These are phyloP conservation scores for Hemiscyllium ocellatum DNA, from an alignment of 2,113 vertebrate genomes.

Conservation along the genomic window DNA sequence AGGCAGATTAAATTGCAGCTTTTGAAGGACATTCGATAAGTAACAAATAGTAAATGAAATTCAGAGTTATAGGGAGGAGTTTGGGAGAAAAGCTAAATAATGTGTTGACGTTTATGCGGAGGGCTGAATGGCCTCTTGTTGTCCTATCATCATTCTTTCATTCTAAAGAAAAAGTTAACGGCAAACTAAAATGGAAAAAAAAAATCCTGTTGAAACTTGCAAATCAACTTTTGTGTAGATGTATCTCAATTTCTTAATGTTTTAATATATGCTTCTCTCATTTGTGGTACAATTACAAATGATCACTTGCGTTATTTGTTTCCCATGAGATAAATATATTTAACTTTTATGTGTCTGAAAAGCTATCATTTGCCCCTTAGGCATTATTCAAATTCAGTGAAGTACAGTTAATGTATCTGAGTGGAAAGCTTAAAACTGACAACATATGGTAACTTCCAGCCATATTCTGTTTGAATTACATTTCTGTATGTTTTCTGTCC, in stretches of 20 bases:
- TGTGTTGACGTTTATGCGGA: neutral
- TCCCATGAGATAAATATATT: neutral
- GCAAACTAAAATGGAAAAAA: neutral
- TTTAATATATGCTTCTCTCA: neutral
- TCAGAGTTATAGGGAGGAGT: neutral
- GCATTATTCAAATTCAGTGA: conserved; percentile 8
- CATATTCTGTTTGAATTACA: neutral
- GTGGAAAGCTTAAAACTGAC: neutral
- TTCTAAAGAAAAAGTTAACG: neutral
- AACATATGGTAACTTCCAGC: neutral
- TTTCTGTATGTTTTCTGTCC: neutral
- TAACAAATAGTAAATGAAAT: neutral
- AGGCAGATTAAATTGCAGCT: neutral
- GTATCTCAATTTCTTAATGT: neutral
- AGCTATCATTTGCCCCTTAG: conserved; percentile 18
- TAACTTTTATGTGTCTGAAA: neutral
- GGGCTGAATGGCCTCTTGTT: neutral
- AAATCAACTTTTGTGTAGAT: neutral
- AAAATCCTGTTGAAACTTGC: neutral
- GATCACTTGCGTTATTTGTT: conserved; percentile 17
- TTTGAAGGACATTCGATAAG: neutral
- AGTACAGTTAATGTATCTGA: neutral
- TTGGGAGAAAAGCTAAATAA: neutral
- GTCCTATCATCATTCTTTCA: neutral
- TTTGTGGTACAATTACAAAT: neutral